phyloP scores from a whole-genome alignment of 1,140 invertebrate genomes.

The Tetragnatha versicolor region DNA sequence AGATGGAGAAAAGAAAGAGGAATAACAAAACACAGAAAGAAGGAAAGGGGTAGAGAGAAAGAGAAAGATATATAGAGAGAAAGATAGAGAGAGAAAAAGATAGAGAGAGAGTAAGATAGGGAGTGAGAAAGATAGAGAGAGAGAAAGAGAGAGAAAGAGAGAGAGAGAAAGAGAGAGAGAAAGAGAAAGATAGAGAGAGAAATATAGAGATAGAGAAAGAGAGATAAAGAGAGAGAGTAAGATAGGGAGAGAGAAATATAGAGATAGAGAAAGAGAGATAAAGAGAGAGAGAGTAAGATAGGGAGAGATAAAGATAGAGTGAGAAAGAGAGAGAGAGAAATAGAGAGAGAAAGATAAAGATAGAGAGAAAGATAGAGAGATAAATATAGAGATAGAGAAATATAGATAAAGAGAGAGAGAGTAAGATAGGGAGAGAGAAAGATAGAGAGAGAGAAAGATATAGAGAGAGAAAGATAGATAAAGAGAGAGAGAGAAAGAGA shows the following conservation, averaged over 20 bases:
- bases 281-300: background rate
- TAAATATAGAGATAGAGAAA: background rate
- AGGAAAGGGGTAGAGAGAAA: background rate
- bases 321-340: background rate
- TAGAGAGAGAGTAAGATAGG: background rate
- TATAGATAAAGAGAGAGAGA: background rate
- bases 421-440: conserved; percentile 17
- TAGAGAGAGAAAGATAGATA: too few relatives aligned
- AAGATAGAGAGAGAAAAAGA: background rate
- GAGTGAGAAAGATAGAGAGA: background rate
- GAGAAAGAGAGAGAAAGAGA: background rate
- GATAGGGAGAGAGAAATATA: background rate
- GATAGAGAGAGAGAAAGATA: background rate
- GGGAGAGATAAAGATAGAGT: background rate
- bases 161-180: background rate
- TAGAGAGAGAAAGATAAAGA: background rate
- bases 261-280: background rate
- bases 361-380: background rate
- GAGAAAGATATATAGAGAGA: background rate
- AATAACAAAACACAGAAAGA: background rate
- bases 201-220: background rate
- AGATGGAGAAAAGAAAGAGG: background rate
- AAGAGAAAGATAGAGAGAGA: background rate
- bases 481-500: too few relatives aligned
- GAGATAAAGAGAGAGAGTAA: background rate